A percentile compares a stretch with the other conserved stretches of the same genome.
phyloP scores from a whole-genome alignment of 1,140 invertebrate species.

The Eriocheir sinensis region DNA sequence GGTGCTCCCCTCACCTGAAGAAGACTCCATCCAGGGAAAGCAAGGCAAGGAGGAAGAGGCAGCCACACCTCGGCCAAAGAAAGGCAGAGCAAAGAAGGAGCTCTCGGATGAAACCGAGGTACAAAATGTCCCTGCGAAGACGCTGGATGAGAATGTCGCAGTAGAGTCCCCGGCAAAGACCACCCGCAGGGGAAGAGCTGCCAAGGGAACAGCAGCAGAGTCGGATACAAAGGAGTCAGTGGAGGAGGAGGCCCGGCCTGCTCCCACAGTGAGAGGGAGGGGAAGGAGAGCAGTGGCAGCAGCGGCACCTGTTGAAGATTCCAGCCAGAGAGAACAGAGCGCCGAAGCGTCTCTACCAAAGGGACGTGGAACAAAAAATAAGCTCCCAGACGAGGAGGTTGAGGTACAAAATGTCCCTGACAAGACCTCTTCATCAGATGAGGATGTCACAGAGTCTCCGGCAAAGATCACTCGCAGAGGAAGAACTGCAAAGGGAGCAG shows the following conservation, averaged over 20 bases:
- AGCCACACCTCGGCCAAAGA: not conserved
- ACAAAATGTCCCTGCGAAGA: no score
- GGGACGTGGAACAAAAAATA: no score
- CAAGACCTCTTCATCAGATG: not conserved
- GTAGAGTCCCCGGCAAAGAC: not conserved
- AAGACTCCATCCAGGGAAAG: not conserved
- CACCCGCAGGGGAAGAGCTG: not conserved
- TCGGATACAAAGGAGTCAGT: not conserved
- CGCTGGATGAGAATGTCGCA: no score
- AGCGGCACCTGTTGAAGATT: not conserved
- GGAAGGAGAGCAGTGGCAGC: not conserved
- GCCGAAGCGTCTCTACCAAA: no score
- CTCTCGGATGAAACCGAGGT: not conserved
- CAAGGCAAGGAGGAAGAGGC: not conserved
- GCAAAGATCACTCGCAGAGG: not conserved
- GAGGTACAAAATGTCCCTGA: no score
- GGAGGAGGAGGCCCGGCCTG: not conserved
- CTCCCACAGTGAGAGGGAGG: slow-evolving; percentile 1
- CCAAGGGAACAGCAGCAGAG: not conserved
- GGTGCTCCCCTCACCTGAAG: not conserved
- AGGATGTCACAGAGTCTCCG: not conserved
- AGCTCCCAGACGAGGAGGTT: no score
- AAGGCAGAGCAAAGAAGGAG: slow-evolving; percentile 12
- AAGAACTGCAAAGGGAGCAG: no score
- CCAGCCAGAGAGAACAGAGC: not conserved